Percentiles rank a stretch among this genome's conserved stretches.
These are phyloP conservation scores for Hybognathus amarus DNA, from an alignment of 2,797 vertebrate genomes.

Conservation along the genomic window DNA sequence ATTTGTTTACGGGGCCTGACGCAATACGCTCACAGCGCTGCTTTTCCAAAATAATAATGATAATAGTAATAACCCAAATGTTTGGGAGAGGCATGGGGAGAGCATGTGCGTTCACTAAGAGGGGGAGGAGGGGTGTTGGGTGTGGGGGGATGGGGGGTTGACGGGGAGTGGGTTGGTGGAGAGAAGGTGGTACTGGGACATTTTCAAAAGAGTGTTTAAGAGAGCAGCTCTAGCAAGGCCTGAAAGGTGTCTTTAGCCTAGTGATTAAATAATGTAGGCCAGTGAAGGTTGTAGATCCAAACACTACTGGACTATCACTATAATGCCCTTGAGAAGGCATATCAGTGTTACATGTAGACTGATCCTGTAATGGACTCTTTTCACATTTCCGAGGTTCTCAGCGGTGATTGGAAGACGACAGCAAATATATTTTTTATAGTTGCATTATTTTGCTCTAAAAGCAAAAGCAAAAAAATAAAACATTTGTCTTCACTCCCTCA, in stretches of 20 bases:
- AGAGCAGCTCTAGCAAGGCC: neutral
- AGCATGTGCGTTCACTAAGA: constrained; percentile 78
- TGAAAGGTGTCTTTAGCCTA: neutral
- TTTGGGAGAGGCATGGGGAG: constrained; percentile 74
- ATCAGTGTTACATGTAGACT: neutral
- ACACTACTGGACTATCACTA: neutral
- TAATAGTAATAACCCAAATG: constrained; percentile 82
- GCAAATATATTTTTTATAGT: neutral
- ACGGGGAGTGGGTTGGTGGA: constrained; percentile 15
- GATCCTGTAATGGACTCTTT: neutral
- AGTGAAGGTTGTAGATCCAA: neutral
- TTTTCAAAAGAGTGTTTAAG: constrained; percentile 38
- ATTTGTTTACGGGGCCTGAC: constrained; percentile 84
- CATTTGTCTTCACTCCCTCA: neutral
- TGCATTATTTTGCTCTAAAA: neutral
- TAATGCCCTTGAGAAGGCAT: neutral
- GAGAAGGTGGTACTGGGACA: constrained; percentile 31
- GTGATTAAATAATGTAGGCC: neutral
- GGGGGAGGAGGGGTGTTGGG: constrained; percentile 49
- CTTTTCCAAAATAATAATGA: constrained; percentile 83
- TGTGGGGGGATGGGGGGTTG: constrained; percentile 17
- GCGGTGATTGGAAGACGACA: neutral
- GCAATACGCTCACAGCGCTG: constrained; percentile 77
- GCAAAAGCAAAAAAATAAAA: neutral
- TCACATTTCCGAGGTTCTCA: neutral